A percentile compares a stretch with the other conserved stretches of the same genome.
Evolutionary conservation across 2,797 vertebrate genomes (phyloP).

Genomic region (Typhlichthys subterraneus): DNA sequence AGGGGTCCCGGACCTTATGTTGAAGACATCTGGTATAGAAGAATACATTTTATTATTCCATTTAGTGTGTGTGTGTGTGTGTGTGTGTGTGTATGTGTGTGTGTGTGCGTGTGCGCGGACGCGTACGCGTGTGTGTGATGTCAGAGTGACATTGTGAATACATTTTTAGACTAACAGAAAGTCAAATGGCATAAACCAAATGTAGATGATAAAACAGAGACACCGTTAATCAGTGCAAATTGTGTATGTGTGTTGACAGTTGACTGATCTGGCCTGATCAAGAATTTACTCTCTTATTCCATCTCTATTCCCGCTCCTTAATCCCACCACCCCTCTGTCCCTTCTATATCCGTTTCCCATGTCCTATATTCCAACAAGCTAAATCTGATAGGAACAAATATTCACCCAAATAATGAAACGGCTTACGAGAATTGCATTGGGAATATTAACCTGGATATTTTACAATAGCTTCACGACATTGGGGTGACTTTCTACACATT

Average conservation of each 20-base stretch:
- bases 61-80: not conserved
- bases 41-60: not conserved
- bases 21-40: too few species aligned
- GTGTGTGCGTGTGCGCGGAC: not conserved
- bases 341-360: too few species aligned
- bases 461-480: constrained; percentile 37
- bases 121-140: not conserved
- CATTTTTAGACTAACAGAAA: not conserved
- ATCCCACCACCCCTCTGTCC: not conserved
- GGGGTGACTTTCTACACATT: constrained; percentile 41
- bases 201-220: too few species aligned
- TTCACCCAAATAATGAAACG: constrained; percentile 43
- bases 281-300: not conserved
- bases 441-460: constrained; percentile 18
- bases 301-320: not conserved
- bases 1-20: too few species aligned
- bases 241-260: not conserved
- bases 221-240: not conserved
- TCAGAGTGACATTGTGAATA: not conserved
- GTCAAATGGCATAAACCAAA: too few species aligned
- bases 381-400: constrained; percentile 22
- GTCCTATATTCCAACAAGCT: too few species aligned
- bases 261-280: too few species aligned
- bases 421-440: constrained; percentile 31
- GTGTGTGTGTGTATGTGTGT: not conserved